These are phyloP conservation scores for Helogale parvula DNA, from an alignment of 2,113 vertebrate genomes.

Conservation along the genomic window DNA sequence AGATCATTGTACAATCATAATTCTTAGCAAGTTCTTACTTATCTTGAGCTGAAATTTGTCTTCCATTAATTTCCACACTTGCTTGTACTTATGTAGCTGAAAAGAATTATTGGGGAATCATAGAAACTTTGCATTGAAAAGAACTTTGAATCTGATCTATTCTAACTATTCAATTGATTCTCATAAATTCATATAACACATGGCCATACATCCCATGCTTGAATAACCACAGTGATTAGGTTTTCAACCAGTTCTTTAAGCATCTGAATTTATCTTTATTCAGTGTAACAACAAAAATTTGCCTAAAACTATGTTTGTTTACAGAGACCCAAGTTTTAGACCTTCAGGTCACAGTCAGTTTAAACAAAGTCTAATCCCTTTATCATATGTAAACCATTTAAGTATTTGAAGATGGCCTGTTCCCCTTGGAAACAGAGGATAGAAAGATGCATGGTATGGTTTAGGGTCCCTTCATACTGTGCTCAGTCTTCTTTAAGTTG, in stretches of 20 bases:
- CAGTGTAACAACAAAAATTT: not conserved
- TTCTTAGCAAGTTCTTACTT: slow-evolving; percentile 56
- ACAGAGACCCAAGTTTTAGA: not conserved
- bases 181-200: not conserved
- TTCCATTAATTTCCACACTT: slow-evolving; percentile 55
- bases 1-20: slow-evolving; percentile 12
- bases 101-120: slow-evolving; percentile 17
- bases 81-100: not conserved
- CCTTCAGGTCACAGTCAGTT: not conserved
- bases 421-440: not conserved
- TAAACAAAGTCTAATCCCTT: not conserved
- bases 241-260: not conserved
- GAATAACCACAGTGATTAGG: not conserved
- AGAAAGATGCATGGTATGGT: not conserved
- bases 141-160: slow-evolving; percentile 27
- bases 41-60: slow-evolving; percentile 51
- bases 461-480: not conserved
- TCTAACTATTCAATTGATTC: not conserved
- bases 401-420: not conserved
- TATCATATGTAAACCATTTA: not conserved
- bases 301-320: not conserved
- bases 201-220: not conserved
- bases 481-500: not conserved
- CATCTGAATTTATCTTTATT: not conserved
- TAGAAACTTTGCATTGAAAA: not conserved